Base-by-base conservation (phyloP, 2,113 vertebrate genomes). In the Rhagologus leucostigma region DNA sequence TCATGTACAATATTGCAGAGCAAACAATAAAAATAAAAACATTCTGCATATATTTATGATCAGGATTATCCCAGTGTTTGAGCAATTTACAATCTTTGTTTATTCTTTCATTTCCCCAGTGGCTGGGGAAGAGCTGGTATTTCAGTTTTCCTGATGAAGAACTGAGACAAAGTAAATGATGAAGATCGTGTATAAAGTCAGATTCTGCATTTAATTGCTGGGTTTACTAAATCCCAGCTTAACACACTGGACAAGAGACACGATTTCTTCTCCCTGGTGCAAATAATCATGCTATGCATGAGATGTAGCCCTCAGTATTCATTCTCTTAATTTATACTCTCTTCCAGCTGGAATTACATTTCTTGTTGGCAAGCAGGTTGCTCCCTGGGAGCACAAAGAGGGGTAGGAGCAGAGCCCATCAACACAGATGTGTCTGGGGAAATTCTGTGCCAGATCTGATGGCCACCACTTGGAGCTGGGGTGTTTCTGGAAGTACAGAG, bases 1-100 rank as follows among this genome's bases (percentile, higher is more conserved):
- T 82, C 63, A 21, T 52, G 62, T 50, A 68, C 56, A 68, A 50
- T 81, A 89, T 63, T 84, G 52, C 62, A 85, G 93, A 89, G 65
- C 64, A 96, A 94, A 91, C 76, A 92, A 92, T 93, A 78, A 86
- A 90, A 96, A 90, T 67, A 94, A 96, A 95, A 96, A 92, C 94
- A 93, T 73, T 79, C 88, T 95, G 95, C 95, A 93, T 96, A 53
- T 95, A 84, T 95, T 95, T 93, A 94, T 94, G 92, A 64, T 88
- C 49, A 75, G 55, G 88, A 78, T 93, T 96, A 95, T 92, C 44
- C 70, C 62, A 75, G 57, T 81, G 86, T 94, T 96, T 94, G 90
- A 95, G 68, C 88, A 92, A 70, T 89, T 96, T 88, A 35, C 83
- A 84, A 13, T 93, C 84, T 90, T 93, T 94, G 75, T 95, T 96